Evolutionary conservation across 1,140 invertebrate genomes (phyloP).

Genomic region (Acyrthosiphon pisum): DNA sequence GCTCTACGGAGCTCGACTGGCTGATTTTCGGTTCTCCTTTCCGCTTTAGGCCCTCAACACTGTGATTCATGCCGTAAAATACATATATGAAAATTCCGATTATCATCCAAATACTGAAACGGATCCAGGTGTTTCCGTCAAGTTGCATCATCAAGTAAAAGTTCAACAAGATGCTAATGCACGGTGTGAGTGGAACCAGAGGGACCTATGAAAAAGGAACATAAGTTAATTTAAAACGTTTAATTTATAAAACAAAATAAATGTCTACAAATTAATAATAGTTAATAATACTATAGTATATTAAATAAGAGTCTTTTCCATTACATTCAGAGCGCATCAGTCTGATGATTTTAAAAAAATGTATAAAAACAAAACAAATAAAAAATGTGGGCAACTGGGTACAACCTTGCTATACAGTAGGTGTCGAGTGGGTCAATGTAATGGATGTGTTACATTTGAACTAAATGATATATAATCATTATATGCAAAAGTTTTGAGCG

Average conservation of each 20-base stretch:
- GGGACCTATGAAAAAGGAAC: conserved; percentile 66
- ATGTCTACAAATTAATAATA: background rate
- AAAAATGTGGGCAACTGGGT: too few relatives aligned
- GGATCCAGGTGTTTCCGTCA: conserved; percentile 71
- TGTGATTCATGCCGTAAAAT: background rate
- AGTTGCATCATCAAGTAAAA: conserved; percentile 75
- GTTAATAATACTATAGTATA: too few relatives aligned
- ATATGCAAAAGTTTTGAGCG: too few relatives aligned
- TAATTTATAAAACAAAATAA: background rate
- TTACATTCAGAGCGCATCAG: too few relatives aligned
- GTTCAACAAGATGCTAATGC: conserved; percentile 73
- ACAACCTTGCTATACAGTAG: too few relatives aligned
- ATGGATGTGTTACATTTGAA: too few relatives aligned
- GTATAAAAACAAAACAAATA: too few relatives aligned
- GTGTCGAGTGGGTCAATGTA: too few relatives aligned
- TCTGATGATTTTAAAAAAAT: too few relatives aligned
- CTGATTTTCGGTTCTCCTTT: background rate
- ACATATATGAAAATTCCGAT: conserved; percentile 61
- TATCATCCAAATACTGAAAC: conserved; percentile 72
- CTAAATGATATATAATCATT: too few relatives aligned
- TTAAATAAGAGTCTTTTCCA: too few relatives aligned
- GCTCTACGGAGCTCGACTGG: too few relatives aligned
- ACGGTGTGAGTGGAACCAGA: conserved; percentile 73
- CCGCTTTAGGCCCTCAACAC: background rate
- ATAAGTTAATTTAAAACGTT: background rate